Evolutionary conservation across 2,888 invertebrate genomes (phyloP).

Genomic region (Nomada lathburiana): DNA sequence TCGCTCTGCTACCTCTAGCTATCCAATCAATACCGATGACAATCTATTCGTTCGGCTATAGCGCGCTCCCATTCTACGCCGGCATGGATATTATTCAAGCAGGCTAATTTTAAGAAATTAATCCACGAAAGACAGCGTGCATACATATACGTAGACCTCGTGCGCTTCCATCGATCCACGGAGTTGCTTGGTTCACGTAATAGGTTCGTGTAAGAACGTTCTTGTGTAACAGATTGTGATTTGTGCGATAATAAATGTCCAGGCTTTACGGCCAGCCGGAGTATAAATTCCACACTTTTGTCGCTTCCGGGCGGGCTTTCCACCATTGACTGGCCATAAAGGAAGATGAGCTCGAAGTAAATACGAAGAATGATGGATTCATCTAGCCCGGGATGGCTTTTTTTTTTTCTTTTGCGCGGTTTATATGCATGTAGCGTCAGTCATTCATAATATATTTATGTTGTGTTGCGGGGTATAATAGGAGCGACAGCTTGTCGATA

Average conservation of each 20-base stretch:
- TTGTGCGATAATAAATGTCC: slow-evolving; percentile 70
- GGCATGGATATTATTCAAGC: background rate
- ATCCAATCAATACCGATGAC: background rate
- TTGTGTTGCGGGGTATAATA: slow-evolving; percentile 71
- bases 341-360: slow-evolving; percentile 58
- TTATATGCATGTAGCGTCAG: slow-evolving; percentile 35
- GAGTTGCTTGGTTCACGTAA: slow-evolving; percentile 17
- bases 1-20: background rate
- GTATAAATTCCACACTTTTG: slow-evolving; percentile 62
- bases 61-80: too few species aligned
- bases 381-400: slow-evolving; percentile 21
- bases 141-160: background rate
- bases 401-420: slow-evolving; percentile 21
- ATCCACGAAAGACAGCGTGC: background rate
- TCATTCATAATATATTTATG: slow-evolving; percentile 74
- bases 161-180: background rate
- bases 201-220: slow-evolving; percentile 33
- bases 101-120: background rate
- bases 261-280: slow-evolving; percentile 48
- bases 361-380: slow-evolving; percentile 61
- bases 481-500: slow-evolving; percentile 75
- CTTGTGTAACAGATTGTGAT: slow-evolving; percentile 64
- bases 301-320: slow-evolving; percentile 25
- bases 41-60: background rate
- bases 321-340: slow-evolving; percentile 51